Evolutionary conservation across 2,113 vertebrate species (phyloP).

Genomic region (Anser brachyrhynchus): DNA sequence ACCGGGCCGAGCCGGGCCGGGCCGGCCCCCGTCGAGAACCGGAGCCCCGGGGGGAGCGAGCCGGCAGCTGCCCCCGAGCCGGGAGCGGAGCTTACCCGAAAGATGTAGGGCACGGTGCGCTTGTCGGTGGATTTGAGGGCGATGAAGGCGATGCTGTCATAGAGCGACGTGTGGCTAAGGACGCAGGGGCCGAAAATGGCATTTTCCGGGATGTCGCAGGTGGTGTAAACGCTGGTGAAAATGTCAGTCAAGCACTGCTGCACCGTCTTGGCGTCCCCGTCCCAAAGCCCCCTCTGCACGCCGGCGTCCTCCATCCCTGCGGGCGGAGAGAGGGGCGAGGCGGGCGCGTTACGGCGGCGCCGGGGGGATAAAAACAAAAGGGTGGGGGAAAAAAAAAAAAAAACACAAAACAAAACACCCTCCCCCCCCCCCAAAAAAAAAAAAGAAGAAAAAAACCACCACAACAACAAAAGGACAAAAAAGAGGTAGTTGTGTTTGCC

Average conservation of each 20-base stretch:
- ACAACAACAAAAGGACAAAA: no score
- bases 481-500: no score
- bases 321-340: background rate
- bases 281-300: conserved; percentile 88
- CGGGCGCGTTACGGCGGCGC: background rate
- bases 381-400: no score
- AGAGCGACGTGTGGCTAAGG: conserved; percentile 94
- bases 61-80: background rate
- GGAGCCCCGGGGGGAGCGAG: background rate
- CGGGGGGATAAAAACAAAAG: background rate
- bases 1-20: no score
- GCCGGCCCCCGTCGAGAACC: no score
- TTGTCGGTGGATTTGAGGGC: conserved; percentile 97
- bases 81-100: conserved; percentile 82
- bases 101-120: conserved; percentile 95
- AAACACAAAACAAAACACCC: no score
- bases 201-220: conserved; percentile 95
- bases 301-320: conserved; percentile 90
- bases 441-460: no score
- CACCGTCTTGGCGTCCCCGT: conserved; percentile 93
- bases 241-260: conserved; percentile 98
- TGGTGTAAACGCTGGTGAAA: conserved; percentile 97
- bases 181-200: conserved; percentile 96
- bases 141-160: conserved; percentile 98
- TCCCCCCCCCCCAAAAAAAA: no score